phyloP scores from a whole-genome alignment of 1,140 invertebrate genomes.

The Platorchestia sp. region DNA sequence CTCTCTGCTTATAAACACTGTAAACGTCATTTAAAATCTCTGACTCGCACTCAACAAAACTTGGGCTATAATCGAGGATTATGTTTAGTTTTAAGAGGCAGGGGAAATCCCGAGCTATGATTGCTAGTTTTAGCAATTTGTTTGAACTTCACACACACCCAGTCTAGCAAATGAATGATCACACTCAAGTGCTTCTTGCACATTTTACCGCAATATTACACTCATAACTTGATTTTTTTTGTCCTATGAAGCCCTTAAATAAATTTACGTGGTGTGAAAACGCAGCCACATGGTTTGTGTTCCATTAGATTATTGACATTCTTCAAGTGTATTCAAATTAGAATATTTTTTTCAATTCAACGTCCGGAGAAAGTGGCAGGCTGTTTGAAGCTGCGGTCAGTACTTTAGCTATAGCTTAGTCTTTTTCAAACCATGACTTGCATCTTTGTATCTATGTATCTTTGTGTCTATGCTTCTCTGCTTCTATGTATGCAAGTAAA shows the following conservation, averaged over 20 bases:
- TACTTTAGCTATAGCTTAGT: too few species aligned
- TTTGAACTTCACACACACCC: not conserved
- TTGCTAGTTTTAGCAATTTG: not conserved
- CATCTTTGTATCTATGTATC: too few species aligned
- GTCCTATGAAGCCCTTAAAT: not conserved
- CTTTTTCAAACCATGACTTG: too few species aligned
- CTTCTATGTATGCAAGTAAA: too few species aligned
- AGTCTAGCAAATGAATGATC: too few species aligned
- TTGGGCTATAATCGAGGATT: not conserved
- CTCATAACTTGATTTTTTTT: not conserved
- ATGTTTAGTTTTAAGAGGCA: not conserved
- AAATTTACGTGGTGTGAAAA: not conserved
- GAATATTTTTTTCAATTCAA: not conserved
- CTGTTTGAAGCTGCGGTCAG: too few species aligned
- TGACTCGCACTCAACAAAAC: not conserved
- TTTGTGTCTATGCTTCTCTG: too few species aligned
- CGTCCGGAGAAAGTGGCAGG: too few species aligned
- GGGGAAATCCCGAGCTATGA: not conserved
- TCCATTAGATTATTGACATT: not conserved
- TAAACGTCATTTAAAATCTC: not conserved
- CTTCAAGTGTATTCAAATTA: not conserved
- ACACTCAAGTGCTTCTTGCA: too few species aligned
- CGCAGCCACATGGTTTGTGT: not conserved
- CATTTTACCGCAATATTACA: not conserved
- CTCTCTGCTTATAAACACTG: not conserved